Base-by-base conservation (phyloP, 1,140 invertebrate species). In the Neocloeon triangulifer region DNA sequence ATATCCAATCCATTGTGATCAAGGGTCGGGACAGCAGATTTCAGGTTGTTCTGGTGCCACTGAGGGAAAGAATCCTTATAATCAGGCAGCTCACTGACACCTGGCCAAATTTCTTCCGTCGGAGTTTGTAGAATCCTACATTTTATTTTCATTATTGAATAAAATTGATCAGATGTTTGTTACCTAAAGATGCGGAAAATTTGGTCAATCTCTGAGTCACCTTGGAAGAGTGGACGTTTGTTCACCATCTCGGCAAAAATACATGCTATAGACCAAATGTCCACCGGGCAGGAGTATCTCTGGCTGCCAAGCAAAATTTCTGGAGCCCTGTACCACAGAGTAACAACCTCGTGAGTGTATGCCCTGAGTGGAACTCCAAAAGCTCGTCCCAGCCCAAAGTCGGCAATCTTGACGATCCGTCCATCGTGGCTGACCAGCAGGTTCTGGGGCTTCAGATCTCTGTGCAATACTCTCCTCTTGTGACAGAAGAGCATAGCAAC, bases 401-500 rank as follows among this genome's bases (percentile, higher is more conserved):
- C 95, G 16, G 92, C 95, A 6, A 99, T 70, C 66, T 96, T 85
- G n/a, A n/a, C n/a, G 19, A 85, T 92, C n/a, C 76, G 65, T 10
- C 88, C 88, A 43, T 80, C 75, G 38, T 74, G 71, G 49, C 88
- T 79, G 40, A 97, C 92, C 1, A 99, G 61, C 14, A 97, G 60
- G 58, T 99, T 99, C 56, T 98, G 95, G 10, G 95, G 95, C 47
- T 99, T 99, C 25, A 99, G 62, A 61, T 99, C 94, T 29, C 94
- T 62, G 56, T 99, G 94, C 4, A 99, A 54, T 9, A 97, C 76
- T 42, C 95, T 58, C 8, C 92, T 62, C 45, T 79, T 70, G 53
- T 99, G 95, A 51, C 94, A 99, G 51, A 88, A 99, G 12, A 94
- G 51, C 41, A 98, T 84, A 1, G 85, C 94, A 50, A 76, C 69